Base-by-base conservation (phyloP, 2,113 vertebrate genomes). In the Marcusenius ussheri region DNA sequence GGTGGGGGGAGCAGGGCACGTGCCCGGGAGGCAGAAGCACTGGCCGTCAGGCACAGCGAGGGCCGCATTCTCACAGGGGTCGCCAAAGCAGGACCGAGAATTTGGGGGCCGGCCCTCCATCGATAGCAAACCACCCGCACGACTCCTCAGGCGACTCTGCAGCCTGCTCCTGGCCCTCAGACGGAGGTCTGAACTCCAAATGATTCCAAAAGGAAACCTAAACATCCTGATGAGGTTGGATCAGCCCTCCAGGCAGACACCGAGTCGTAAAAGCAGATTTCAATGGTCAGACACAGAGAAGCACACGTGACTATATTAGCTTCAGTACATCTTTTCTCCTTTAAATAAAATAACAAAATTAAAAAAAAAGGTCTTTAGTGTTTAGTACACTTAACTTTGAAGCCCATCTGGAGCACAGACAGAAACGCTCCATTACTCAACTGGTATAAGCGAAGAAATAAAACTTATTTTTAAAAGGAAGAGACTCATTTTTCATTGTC, bases 151-250 rank as follows among this genome's bases (percentile, higher is more conserved):
- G 15, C 6, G 74, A 42, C 5, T 17, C 74, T 3, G 11, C 35
- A 2, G 74, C 74, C 11, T 42, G 74, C 74, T 39, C 35, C 74
- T 42, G 58, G n/a, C 62, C 62, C n/a, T 70, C n/a, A 87, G 74
- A 89, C 86, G 91, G 87, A 93, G 92, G 93, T 91, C 70, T 94
- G 95, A 95, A 93, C 10, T 88, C 74, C 35, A 7, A 80, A 80
- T 6, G 13, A 39, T 42, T 39, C 74, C 74, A 80, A 83, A 91
- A 90, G 27, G 53, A 90, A 93, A 93, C 91, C 15, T 77, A 90
- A 94, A 89, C 88, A 92, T 94, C 89, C 92, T 90, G 88, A 94
- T 97, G 98, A 98, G 97, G 97, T 97, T 53, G 47, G 5, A 5
- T 17, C 1, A 83, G 6, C 5, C 80, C 80, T 47, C 21, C 35